phyloP scores from a whole-genome alignment of 2,113 vertebrate species.

The Dasyprocta punctata region DNA sequence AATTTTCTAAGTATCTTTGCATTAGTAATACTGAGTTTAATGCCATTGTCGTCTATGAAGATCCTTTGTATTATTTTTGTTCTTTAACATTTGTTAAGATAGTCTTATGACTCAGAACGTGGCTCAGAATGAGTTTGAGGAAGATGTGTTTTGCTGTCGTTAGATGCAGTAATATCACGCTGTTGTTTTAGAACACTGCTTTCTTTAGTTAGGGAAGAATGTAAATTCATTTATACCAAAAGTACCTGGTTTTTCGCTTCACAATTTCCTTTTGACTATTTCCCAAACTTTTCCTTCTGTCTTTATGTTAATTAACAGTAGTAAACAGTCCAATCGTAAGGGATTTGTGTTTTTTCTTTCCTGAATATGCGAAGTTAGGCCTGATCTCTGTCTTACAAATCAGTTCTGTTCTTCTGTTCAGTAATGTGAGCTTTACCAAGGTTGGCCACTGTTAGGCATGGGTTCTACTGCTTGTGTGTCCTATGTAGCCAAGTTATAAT shows the following conservation, averaged over 20 bases:
- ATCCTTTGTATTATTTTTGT: background rate
- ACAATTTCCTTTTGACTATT: background rate
- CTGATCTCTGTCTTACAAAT: background rate
- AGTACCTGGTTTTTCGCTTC: constrained; percentile 16
- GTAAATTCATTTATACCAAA: background rate
- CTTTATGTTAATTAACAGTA: constrained; percentile 19
- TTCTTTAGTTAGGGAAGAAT: constrained; percentile 29
- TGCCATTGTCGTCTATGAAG: background rate
- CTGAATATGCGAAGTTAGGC: background rate
- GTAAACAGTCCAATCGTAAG: background rate
- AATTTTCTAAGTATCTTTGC: constrained; percentile 3
- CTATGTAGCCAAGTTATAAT: background rate
- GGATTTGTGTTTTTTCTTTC: background rate
- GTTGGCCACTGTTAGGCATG: background rate
- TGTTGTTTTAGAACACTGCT: constrained; percentile 10
- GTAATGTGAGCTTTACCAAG: background rate
- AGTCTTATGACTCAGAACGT: background rate
- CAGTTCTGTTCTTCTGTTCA: background rate
- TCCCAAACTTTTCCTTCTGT: background rate
- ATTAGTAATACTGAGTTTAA: constrained; percentile 19
- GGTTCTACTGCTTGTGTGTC: background rate
- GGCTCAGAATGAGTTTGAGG: background rate
- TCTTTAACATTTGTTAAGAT: background rate
- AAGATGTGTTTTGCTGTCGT: background rate
- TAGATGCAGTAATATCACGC: background rate